phyloP scores from a whole-genome alignment of 1,140 invertebrate genomes.

The Mercenaria mercenaria region DNA sequence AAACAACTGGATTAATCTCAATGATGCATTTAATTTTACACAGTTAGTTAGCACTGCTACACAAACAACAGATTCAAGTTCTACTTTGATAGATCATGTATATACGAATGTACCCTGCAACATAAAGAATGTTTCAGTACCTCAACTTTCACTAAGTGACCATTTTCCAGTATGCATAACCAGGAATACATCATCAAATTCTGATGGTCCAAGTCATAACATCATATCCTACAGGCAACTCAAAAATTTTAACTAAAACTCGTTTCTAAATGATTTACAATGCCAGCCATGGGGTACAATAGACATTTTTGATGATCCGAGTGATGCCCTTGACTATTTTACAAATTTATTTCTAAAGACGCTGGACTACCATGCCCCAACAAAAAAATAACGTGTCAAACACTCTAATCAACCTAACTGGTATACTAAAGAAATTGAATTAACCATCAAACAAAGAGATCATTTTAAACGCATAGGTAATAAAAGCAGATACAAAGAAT shows the following conservation, averaged over 20 bases:
- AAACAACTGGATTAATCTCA: background rate
- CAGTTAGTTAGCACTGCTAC: background rate
- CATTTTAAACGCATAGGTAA: too few species aligned
- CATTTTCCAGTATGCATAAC: slow-evolving; percentile 1
- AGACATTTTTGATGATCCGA: background rate
- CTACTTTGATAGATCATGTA: background rate
- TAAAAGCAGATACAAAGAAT: too few species aligned
- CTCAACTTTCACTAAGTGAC: background rate
- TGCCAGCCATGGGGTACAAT: background rate
- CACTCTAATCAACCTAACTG: too few species aligned
- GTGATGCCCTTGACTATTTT: too few species aligned
- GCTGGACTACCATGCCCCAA: too few species aligned
- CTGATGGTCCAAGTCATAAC: background rate
- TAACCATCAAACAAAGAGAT: too few species aligned
- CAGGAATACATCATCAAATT: background rate
- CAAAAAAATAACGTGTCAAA: too few species aligned
- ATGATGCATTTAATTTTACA: background rate
- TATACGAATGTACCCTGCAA: background rate
- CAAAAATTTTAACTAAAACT: background rate
- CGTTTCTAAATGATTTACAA: background rate
- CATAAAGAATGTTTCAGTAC: background rate
- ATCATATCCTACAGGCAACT: background rate
- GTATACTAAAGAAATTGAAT: too few species aligned
- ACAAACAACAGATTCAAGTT: background rate
- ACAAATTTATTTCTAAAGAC: too few species aligned